These are phyloP conservation scores for Campaea margaritaria DNA, from an alignment of 2,888 invertebrate genomes.

Conservation along the genomic window DNA sequence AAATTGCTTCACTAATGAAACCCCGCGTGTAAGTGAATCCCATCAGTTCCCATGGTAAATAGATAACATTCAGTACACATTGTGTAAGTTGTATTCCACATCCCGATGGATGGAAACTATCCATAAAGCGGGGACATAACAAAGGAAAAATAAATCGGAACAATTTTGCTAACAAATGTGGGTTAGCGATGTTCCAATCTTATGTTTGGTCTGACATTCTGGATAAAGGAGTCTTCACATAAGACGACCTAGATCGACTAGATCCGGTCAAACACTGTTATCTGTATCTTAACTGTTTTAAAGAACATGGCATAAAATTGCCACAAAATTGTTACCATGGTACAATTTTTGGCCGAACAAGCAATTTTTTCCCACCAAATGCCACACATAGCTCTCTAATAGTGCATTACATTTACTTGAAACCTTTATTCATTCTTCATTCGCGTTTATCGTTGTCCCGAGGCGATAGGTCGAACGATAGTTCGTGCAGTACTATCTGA, in stretches of 20 bases:
- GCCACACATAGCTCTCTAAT: no score
- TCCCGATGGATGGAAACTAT: conserved; percentile 62
- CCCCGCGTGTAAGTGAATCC: conserved; percentile 9
- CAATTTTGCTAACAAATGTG: conserved; percentile 70
- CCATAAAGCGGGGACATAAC: conserved; percentile 59
- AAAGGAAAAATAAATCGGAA: conserved; percentile 66
- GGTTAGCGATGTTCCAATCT: conserved; percentile 66
- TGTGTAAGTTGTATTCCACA: conserved; percentile 47
- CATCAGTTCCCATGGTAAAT: conserved; percentile 24
- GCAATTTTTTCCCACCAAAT: no score
- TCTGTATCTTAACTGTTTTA: not conserved
- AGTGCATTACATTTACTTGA: no score
- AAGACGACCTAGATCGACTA: not conserved
- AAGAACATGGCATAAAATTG: no score
- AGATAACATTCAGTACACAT: conserved; percentile 26
- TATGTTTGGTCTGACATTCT: conserved; percentile 57
- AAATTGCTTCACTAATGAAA: conserved; percentile 1
- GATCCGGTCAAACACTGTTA: not conserved
- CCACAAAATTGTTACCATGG: no score
- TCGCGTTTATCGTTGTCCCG: no score
- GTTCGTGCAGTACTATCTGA: not conserved
- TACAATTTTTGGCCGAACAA: no score
- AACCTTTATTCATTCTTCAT: no score
- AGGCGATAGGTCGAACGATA: no score
- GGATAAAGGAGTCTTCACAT: conserved; percentile 40